Conservation (phyloP, 2,797 vertebrate species). For the Muscicapa comitata region DNA sequence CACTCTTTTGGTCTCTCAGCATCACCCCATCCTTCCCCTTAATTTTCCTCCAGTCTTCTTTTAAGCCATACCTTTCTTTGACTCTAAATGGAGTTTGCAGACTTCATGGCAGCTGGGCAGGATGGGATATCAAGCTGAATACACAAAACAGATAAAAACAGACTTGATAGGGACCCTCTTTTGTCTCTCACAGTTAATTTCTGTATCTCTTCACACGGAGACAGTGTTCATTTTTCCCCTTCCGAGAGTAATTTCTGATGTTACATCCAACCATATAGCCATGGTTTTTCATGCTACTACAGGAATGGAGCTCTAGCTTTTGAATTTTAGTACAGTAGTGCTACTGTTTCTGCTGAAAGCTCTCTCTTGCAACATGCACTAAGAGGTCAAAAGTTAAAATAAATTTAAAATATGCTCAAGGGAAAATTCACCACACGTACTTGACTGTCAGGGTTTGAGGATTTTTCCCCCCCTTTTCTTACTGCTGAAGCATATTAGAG, state of each 20-base stretch:
- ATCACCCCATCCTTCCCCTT: background rate
- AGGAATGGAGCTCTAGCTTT: background rate
- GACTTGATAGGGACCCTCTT: background rate
- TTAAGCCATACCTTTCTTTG: background rate
- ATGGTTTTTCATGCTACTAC: background rate
- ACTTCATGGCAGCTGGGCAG: background rate
- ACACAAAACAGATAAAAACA: background rate
- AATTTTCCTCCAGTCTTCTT: background rate
- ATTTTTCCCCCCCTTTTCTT: background rate
- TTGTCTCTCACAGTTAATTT: background rate
- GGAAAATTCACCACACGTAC: background rate
- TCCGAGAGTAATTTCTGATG: background rate
- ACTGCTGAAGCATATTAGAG: slow-evolving; percentile 14
- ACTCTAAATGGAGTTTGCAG: background rate
- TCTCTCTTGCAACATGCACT: background rate
- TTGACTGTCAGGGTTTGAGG: slow-evolving; percentile 9
- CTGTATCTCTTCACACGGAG: background rate
- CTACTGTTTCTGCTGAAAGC: slow-evolving; percentile 9
- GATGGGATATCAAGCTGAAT: background rate
- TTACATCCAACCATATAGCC: background rate
- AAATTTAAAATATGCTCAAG: slow-evolving; percentile 15
- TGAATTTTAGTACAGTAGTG: background rate
- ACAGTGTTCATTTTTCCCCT: background rate
- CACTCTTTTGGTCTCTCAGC: background rate
- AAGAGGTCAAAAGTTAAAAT: slow-evolving; percentile 41